Evolutionary conservation across 1,140 invertebrate genomes (phyloP).

Genomic region (Andrena cerasifolii): DNA sequence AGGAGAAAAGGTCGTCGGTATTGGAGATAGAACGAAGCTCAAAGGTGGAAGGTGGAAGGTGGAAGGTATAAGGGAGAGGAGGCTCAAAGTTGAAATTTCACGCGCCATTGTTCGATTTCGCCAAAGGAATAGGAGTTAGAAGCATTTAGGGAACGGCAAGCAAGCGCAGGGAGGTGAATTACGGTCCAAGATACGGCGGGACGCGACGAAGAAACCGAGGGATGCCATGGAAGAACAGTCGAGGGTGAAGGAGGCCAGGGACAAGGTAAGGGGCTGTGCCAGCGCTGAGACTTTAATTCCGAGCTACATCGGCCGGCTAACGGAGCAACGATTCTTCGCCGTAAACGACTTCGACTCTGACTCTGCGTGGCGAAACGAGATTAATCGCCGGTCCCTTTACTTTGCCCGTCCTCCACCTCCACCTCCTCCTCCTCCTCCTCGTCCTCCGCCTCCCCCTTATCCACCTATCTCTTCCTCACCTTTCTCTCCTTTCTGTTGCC

Average conservation of each 20-base stretch:
- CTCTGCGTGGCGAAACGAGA: conserved; percentile 67
- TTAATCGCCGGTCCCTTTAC: conserved; percentile 68
- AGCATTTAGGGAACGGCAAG: conserved; percentile 77
- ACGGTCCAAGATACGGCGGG: conserved; percentile 75
- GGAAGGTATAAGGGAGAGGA: conserved; percentile 58
- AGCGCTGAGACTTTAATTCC: conserved; percentile 76
- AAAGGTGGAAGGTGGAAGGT: conserved; percentile 12
- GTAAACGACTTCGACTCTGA: conserved; percentile 75
- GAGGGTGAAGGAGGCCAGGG: conserved; percentile 55
- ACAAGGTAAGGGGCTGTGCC: conserved; percentile 50
- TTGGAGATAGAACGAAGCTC: neutral
- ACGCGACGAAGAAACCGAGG: conserved; percentile 57
- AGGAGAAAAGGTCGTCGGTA: neutral
- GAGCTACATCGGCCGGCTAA: conserved; percentile 66
- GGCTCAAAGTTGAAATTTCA: conserved; percentile 81
- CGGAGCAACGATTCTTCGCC: conserved; percentile 60
- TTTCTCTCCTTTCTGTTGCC: neutral
- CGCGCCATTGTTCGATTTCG: conserved; percentile 80
- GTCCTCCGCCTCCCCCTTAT: no score
- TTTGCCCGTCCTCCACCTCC: conserved; percentile 34
- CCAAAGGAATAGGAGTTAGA: conserved; percentile 78
- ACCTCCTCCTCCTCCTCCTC: neutral
- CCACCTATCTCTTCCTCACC: no score
- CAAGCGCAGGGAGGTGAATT: conserved; percentile 77
- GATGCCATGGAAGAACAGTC: conserved; percentile 48